Evolutionary conservation across 2,888 invertebrate species (phyloP), one percentile per base, ranked within the genome.

Genomic region (Melinaea menophilus): DNA sequence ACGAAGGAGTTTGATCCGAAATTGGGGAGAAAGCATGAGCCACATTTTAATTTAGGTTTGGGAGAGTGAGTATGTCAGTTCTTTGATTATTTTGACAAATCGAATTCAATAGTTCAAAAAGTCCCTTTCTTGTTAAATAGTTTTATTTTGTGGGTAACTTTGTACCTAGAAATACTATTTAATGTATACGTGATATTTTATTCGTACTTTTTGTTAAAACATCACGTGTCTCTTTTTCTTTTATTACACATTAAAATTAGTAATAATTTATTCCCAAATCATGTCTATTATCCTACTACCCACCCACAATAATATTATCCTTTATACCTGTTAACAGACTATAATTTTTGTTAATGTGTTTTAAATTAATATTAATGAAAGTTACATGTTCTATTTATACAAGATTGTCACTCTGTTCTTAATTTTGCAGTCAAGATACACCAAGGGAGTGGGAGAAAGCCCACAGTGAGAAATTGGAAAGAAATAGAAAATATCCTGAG

Each of bases 371-470:
- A 22, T 22, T 22, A 22, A 22, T 1, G 22, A 22, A 22, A 22
- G 22, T 22, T 22, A 22, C 22, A 22, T 22, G 22, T 22, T 22
- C 22, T 22, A 5, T 37, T 9, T 45, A 9, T 12, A 31, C 0
- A 37, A 45, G 3, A 51, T 54, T 46, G n/a, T 55, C 54, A 9
- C 51, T 54, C 7, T 56, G 13, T 35, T 54, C 3, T n/a, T 9
- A 55, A 61, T 34, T 31, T 73, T 72, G 3, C 73, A 84, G 81
- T 13, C 77, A 75, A 67, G 82, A 79, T 2, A 72, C 82, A 0
- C 77, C 85, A 0, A 74, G 83, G 3, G 78, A 79, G 2, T 87
- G 86, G 88, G 80, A 84, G 12, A 73, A 79, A 62, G 76, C 85
- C 1, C 84, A 84, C 60, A 87, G 87, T 62, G 88, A 88, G 57